Evolutionary conservation across 2,888 invertebrate genomes (phyloP), one percentile per base, ranked within the genome.

Genomic region (Ormyrus pomaceus): DNA sequence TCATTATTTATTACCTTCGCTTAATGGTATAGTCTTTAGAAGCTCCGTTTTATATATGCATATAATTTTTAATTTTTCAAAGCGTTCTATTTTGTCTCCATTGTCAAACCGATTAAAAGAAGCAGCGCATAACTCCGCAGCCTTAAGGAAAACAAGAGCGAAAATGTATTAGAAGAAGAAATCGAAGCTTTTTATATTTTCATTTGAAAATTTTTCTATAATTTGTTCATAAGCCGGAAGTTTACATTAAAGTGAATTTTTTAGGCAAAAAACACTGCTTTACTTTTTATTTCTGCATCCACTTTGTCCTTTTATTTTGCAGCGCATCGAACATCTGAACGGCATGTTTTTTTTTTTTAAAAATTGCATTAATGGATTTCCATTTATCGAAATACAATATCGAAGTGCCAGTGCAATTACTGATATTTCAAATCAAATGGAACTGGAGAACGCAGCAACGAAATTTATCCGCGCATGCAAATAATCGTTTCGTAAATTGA

Each of bases 201-300:
- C 61, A 62, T 80, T 80, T 77, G 11, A 62, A 80, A 75, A 58
- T 51, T 74, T 79, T 80, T 72, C 59, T 77, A 76, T 77, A 45
- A 77, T 77, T 74, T 81, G 61, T 80, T 73, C 64, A 50, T 70
- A 73, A 77, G 77, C 77, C 77, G 77, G 77, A 81, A 77, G 68
- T 77, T 81, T 77, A 50, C 73, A 81, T 81, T 81, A 81, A 81
- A 81, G 72, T 77, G 69, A 77, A 73, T 74, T 81, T 34, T 81
- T 81, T 81, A 77, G 66, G 51, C 66, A 76, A 72, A 76, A 9
- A 34, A 34, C 34, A 34, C 34, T 34, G 34, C 34, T 34, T 34
- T 34, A 34, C 34, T 34, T 34, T 34, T 34, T 34, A 34, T 34
- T 34, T 34, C 34, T 34, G 34, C 34, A 34, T 34, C 34, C 34